Evolutionary conservation across 2,113 vertebrate species (phyloP), one percentile per base, ranked within the genome.

Genomic region (Cairina moschata): DNA sequence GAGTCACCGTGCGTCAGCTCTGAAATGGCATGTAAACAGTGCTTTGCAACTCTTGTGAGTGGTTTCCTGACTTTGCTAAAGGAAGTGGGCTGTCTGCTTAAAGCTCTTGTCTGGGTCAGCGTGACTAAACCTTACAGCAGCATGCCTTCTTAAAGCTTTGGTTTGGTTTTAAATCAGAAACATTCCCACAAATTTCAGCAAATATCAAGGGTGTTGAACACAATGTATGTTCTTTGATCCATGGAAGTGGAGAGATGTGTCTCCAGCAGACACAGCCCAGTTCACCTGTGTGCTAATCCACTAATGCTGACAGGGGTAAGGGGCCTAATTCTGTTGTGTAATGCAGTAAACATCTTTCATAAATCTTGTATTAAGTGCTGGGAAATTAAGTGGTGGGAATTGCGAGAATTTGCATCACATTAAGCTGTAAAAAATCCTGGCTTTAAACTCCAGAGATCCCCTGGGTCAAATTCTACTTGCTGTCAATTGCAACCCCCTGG

Each of bases 81-180:
- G 95, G 95, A 97, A 95, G 88, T 90, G 80, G 68, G 66, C 86
- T 96, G 93, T 91, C 90, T 96, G 11, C 93, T 81, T 83, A 77
- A 88, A 91, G 52, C 90, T 84, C 76, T 76, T 68, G 85, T 96
- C 96, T 96, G 92, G 95, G 93, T 95, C 95, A 91, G 1, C 1
- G 83, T 96, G 96, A 96, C 90, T 96, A 96, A 96, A 92, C 77
- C 58, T 90, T 86, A 52, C 69, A 84, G 69, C 83, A 81, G 46
- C 20, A 31, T 46, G 84, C 58, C 52, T 88, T 88, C 83, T 46
- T 58, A 65, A 86, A 78, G 44, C 52, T 88, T 91, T 84, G 52
- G 5, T 1, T 81, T 94, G 83, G 73, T 59, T 90, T 96, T 84
- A 75, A 66, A 73, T 86, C 2, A 0, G 74, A 93, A 95, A 85